A percentile compares a stretch with the other conserved stretches of the same genome.
phyloP scores from a whole-genome alignment of 2,797 vertebrate species.

The Microchirus variegatus region DNA sequence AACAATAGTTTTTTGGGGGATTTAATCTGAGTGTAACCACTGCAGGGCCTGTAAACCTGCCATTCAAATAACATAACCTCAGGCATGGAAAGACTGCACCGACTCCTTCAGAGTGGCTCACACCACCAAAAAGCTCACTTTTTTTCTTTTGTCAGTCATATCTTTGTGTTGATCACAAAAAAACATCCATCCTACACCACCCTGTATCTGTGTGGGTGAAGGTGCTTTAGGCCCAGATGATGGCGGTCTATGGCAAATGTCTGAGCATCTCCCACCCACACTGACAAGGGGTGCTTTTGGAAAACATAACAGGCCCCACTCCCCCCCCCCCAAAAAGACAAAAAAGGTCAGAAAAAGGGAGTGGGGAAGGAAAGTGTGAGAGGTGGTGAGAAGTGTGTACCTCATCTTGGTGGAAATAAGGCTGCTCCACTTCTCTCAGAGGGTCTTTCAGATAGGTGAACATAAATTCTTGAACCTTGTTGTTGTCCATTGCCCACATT shows the following conservation, averaged over 20 bases:
- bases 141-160: slow-evolving; percentile 19
- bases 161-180: slow-evolving; percentile 55
- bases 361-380: not conserved
- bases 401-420: slow-evolving; percentile 93
- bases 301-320: slow-evolving; percentile 37
- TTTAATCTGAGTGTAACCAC: slow-evolving; percentile 2
- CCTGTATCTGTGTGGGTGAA: slow-evolving; percentile 54
- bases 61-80: not conserved
- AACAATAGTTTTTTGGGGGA: not conserved
- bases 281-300: slow-evolving; percentile 6
- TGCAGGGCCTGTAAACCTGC: not conserved
- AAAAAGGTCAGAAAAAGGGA: not conserved
- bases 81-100: not conserved
- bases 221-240: slow-evolving; percentile 30
- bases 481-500: slow-evolving; percentile 88
- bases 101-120: not conserved
- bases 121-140: slow-evolving; percentile 8
- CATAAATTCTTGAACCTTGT: slow-evolving; percentile 94
- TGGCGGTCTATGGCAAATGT: slow-evolving; percentile 34
- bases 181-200: slow-evolving; percentile 39
- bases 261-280: slow-evolving; percentile 43
- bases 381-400: slow-evolving; percentile 60
- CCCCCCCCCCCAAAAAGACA: not conserved
- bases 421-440: slow-evolving; percentile 94
- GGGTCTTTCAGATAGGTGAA: slow-evolving; percentile 94